Conservation (phyloP, 1,140 invertebrate species). For the Pseudoatta argentina region DNA sequence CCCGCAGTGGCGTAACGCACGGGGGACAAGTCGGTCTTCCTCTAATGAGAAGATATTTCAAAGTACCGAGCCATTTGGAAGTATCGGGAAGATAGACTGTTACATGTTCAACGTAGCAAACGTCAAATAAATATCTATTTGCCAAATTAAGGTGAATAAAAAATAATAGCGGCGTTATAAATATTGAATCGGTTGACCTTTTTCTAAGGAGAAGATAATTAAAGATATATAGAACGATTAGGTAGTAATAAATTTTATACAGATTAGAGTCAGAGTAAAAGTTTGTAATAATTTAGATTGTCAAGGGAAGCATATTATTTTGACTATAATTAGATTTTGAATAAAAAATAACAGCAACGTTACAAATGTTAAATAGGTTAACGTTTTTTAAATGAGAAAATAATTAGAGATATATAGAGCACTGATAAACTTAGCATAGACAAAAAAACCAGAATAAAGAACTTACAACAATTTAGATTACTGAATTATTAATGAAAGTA, state of each 20-base stretch:
- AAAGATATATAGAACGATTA: neutral
- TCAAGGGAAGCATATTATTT: too few species aligned
- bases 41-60: constrained; percentile 23
- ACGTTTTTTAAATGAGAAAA: too few species aligned
- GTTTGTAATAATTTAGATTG: too few species aligned
- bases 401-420: neutral
- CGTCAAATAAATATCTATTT: neutral
- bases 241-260: neutral
- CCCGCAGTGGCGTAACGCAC: constrained; percentile 60
- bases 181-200: neutral
- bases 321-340: too few species aligned
- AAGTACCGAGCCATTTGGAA: neutral
- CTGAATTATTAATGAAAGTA: neutral
- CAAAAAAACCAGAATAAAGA: neutral
- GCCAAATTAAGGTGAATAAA: neutral
- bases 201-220: neutral
- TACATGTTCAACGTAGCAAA: neutral
- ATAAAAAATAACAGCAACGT: neutral
- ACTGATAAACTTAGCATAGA: neutral
- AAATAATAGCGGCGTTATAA: neutral
- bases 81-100: neutral
- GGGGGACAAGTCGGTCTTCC: constrained; percentile 14
- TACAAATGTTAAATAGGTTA: too few species aligned
- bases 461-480: neutral
- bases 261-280: too few species aligned